Conservation (phyloP, 37 sponge, comb jelly and placozoan species). For the Ianthella basta region DNA sequence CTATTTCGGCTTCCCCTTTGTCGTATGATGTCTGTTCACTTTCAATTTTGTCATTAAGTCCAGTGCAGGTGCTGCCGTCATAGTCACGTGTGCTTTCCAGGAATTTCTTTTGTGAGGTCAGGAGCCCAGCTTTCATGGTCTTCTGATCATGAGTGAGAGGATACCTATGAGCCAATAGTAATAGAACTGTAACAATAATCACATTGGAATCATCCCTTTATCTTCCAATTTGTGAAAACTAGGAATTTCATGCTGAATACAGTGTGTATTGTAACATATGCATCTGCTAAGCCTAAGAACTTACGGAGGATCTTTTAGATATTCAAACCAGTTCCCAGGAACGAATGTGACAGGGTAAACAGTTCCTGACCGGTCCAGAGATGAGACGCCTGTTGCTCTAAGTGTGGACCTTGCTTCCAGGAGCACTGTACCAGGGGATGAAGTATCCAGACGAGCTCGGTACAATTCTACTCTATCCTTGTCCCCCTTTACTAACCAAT, state of each 20-base stretch:
- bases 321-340: slow-evolving; percentile 61
- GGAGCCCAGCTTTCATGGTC: background rate
- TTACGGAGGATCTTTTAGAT: slow-evolving; percentile 31
- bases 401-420: slow-evolving; percentile 42
- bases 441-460: slow-evolving; percentile 32
- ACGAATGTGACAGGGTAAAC: slow-evolving; percentile 61
- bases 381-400: slow-evolving; percentile 47
- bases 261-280: too few relatives aligned
- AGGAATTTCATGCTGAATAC: too few relatives aligned
- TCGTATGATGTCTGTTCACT: background rate
- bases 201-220: too few relatives aligned
- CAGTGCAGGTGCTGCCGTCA: background rate
- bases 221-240: too few relatives aligned
- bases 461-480: slow-evolving; percentile 55
- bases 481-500: slow-evolving; percentile 56
- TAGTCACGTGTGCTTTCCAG: background rate
- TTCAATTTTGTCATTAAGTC: background rate
- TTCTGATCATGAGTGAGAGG: slow-evolving; percentile 45
- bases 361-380: slow-evolving; percentile 55
- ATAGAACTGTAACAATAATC: too few relatives aligned
- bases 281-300: background rate
- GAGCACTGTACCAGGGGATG: slow-evolving; percentile 28
- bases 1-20: background rate
- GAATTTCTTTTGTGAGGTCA: slow-evolving; percentile 15
- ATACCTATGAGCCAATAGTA: background rate